Conservation (phyloP, 1,140 invertebrate species). For the Drosophila triauraria region DNA sequence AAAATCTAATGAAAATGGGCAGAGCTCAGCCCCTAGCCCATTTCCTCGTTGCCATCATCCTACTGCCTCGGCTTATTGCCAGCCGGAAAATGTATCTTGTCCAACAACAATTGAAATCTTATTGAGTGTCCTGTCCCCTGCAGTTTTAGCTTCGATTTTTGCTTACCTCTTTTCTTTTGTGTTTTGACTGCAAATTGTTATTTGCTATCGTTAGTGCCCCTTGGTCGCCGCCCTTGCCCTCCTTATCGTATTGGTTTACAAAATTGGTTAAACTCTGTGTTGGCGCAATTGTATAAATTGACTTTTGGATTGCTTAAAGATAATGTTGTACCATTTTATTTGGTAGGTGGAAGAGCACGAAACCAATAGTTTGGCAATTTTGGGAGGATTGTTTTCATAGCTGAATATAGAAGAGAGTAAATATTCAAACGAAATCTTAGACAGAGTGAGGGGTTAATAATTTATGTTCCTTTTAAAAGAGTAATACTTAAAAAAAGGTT, state of each 20-base stretch:
- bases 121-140: slow-evolving; percentile 60
- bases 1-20: slow-evolving; percentile 77
- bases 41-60: not conserved
- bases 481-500: no score
- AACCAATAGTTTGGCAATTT: not conserved
- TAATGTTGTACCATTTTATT: slow-evolving; percentile 29
- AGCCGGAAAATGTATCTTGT: slow-evolving; percentile 19
- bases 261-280: slow-evolving; percentile 73
- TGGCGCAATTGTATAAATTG: slow-evolving; percentile 75
- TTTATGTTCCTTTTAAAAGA: no score
- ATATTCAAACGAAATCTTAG: no score
- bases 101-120: slow-evolving; percentile 72
- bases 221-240: slow-evolving; percentile 7
- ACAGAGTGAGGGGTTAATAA: no score
- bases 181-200: slow-evolving; percentile 71
- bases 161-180: slow-evolving; percentile 57
- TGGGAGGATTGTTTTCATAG: not conserved
- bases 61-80: slow-evolving; percentile 15
- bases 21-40: slow-evolving; percentile 11
- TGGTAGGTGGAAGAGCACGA: no score
- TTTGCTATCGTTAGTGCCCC: slow-evolving; percentile 51
- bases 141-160: slow-evolving; percentile 52
- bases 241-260: slow-evolving; percentile 68
- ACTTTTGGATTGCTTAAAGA: slow-evolving; percentile 58
- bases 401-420: no score